A percentile compares a stretch with the other conserved stretches of the same genome.
phyloP scores from a whole-genome alignment of 2,113 vertebrate genomes.

The Synchiropus splendidus region DNA sequence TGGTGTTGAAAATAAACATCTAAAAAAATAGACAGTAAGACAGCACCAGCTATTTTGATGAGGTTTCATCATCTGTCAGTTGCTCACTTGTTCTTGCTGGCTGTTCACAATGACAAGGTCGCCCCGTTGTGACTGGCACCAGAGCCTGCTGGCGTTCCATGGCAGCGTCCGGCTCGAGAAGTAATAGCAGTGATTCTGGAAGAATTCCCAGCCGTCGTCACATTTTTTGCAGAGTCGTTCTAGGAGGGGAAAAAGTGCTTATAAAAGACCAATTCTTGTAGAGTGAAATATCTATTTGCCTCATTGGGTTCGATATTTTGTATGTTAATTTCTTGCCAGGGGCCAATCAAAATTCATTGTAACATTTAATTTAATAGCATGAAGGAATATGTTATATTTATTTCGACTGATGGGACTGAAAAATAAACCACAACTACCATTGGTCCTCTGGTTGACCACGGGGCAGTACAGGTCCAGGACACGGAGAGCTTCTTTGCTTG shows the following conservation, averaged over 20 bases:
- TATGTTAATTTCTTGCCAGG: no score
- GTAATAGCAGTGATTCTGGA: conserved; percentile 36
- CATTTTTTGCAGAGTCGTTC: conserved; percentile 34
- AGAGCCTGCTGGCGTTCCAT: conserved; percentile 30
- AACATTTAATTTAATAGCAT: no score
- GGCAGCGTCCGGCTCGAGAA: conserved; percentile 22
- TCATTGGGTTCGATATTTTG: no score
- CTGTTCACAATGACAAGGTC: conserved; percentile 31
- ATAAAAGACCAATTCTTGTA: no score
- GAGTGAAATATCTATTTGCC: no score
- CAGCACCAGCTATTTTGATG: no score
- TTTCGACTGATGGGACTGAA: no score
- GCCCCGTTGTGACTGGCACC: conserved; percentile 34
- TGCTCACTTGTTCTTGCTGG: conserved; percentile 21
- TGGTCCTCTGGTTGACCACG: conserved; percentile 11
- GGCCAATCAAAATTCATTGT: no score
- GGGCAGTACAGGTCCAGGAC: conserved; percentile 33
- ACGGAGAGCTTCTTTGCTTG: neutral
- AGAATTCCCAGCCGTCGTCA: conserved; percentile 16
- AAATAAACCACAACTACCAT: conserved; percentile 16
- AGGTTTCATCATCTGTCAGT: neutral
- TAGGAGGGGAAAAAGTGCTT: conserved; percentile 5
- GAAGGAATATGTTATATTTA: no score
- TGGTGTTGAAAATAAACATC: conserved; percentile 15
- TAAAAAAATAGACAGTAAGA: neutral